Evolutionary conservation across 2,888 invertebrate species (phyloP), one percentile per base, ranked within the genome.

Genomic region (Perizoma affinitatum): DNA sequence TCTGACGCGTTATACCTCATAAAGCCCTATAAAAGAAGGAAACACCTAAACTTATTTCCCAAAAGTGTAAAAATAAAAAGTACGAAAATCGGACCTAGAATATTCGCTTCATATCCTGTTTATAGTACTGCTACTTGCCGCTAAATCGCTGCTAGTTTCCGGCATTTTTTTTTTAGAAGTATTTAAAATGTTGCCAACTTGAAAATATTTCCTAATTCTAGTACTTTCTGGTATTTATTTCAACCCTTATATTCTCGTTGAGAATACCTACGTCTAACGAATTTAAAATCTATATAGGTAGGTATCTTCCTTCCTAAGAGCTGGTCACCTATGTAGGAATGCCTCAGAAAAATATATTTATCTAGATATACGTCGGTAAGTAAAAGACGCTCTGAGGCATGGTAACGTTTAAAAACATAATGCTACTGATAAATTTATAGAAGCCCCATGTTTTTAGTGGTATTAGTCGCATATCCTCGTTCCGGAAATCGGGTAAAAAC

Each of bases 31-130:
- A 34, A 52, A 65, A 45, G 10, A 0, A 54, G 33, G 38, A 33
- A 9, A 7, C 5, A 0, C 1, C 6, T 22, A 36, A 6, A 10
- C 6, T 59, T 10, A 4, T 8, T 6, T 45, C n/a, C 22, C 35
- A 42, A 62, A 11, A 53, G 6, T 38, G 10, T 6, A 36, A 36
- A 64, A 73, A 10, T 5, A 4, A 60, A 40, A 64, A 60, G 9
- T 46, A 36, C 47, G 41, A 49, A 46, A 22, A 34, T 68, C 73
- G 41, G 41, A 47, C 74, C 91, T 82, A 77, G 91, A 91, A 89
- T 65, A 59, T 89, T 90, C 90, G 4, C 43, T n/a, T 47, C 8
- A 66, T 72, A 70, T 91, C 91, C 91, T 82, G 75, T 65, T 36
- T 47, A 40, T 81, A 72, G 69, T 82, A 73, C 55, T 6, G 55